Base-by-base conservation (phyloP, 2,888 invertebrate species). In the Sisyra nigra region DNA sequence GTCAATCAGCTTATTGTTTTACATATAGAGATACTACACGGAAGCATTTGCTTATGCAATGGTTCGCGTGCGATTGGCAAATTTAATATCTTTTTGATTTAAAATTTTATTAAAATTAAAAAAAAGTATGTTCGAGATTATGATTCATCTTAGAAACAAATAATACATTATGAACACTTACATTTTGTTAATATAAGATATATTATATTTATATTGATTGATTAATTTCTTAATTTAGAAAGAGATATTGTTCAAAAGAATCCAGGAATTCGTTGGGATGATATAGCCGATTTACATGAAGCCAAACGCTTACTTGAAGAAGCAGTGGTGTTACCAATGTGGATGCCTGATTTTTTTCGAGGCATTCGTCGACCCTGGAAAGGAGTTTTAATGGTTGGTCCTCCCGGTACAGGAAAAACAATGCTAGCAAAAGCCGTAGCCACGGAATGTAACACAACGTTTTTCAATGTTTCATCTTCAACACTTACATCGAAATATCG, bases 291-390 rank as follows among this genome's bases (percentile, higher is more conserved):
- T 62, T 68, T 92, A 39, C 70, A 80, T 8, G 89, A 91, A 60
- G 91, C 91, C 5, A 92, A 92, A 61, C 68, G 88, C 48, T 61
- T 97, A 44, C 65, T 98, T 5, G 92, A 97, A 60, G 97, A 98
- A 65, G 96, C 97, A 19, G 94, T 97, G 7, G 94, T 98, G 32
- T 67, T 97, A 55, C 97, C 97, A 2, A 84, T 96, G 77, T 80
- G 89, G 74, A 93, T 97, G 82, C 97, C 97, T 2, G 92, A 96
- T 57, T 97, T 91, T 67, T 98, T 98, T 63, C 93, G 86, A 83
- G 88, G 91, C 39, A 94, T 96, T 54, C 74, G 94, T 31, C 71
- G 94, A 50, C 94, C 96, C 30, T 96, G 94, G 94, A 93, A 91
- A 66, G 94, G 92, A 14, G 89, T 92, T 2, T 65, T 92, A 32